A percentile compares a stretch with the other conserved stretches of the same genome.
Conservation (phyloP, 2,113 vertebrate species). For the Labrus mixtus region DNA sequence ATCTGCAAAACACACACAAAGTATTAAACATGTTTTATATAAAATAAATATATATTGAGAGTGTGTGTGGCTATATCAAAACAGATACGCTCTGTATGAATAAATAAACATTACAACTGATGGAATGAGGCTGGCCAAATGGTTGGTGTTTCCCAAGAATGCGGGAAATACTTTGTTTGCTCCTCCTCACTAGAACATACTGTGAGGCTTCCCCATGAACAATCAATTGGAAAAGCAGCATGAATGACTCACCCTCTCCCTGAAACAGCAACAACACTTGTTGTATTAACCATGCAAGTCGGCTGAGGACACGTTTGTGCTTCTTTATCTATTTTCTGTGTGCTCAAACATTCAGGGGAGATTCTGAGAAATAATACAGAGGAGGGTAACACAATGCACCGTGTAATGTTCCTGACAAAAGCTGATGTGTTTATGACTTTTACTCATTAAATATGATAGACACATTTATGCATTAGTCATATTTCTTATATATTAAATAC, state of each 20-base stretch:
- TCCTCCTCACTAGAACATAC: conserved; percentile 13
- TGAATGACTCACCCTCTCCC: conserved; percentile 49
- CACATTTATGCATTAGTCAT: too few species aligned
- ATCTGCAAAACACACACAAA: background rate
- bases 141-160: background rate
- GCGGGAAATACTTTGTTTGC: conserved; percentile 43
- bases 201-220: conserved; percentile 46
- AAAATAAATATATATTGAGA: too few species aligned
- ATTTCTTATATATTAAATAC: too few species aligned
- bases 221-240: conserved; percentile 25
- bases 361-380: background rate
- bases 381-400: background rate
- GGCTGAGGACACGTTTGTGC: background rate
- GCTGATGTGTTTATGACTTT: too few species aligned
- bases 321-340: background rate
- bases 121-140: background rate
- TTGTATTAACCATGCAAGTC: conserved; percentile 9
- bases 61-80: too few species aligned
- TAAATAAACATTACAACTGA: background rate
- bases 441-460: background rate
- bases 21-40: background rate
- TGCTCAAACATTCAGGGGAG: background rate
- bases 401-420: background rate
- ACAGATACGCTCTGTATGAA: background rate
- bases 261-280: conserved; percentile 37